These are phyloP conservation scores for Telenomus remus DNA, from an alignment of 1,140 invertebrate genomes.

Conservation along the genomic window DNA sequence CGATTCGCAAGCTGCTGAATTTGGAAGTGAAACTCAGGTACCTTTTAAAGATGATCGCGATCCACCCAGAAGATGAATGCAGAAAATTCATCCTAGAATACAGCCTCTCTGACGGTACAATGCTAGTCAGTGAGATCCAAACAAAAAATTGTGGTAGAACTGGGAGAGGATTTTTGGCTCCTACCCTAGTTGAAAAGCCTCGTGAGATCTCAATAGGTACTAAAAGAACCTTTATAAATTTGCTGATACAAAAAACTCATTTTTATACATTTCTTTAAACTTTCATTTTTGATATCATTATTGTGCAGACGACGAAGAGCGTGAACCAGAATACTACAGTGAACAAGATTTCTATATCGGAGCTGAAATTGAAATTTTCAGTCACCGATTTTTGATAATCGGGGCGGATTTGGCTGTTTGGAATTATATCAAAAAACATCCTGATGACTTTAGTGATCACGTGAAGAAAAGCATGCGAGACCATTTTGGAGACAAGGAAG, in stretches of 20 bases:
- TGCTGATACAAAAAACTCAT: too few relatives aligned
- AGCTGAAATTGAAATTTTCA: constrained; percentile 79
- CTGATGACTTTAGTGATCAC: constrained; percentile 80
- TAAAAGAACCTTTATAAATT: too few relatives aligned
- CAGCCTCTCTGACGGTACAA: constrained; percentile 78
- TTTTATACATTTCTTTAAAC: too few relatives aligned
- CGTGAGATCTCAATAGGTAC: not conserved
- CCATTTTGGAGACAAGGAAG: too few relatives aligned
- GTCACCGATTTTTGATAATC: constrained; percentile 81
- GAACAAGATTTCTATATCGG: constrained; percentile 83
- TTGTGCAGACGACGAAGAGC: constrained; percentile 22
- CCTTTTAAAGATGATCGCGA: constrained; percentile 79
- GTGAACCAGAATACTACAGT: constrained; percentile 75
- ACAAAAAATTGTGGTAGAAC: constrained; percentile 81
- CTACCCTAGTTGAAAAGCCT: constrained; percentile 82
- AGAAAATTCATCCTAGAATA: constrained; percentile 82
- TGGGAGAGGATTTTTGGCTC: constrained; percentile 83
- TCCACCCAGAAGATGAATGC: constrained; percentile 81
- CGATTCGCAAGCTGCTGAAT: constrained; percentile 80
- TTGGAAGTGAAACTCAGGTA: constrained; percentile 80
- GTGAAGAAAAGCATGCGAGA: constrained; percentile 79
- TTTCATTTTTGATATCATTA: constrained; percentile 6
- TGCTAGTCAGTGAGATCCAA: constrained; percentile 79
- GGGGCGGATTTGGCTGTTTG: constrained; percentile 83
- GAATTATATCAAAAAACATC: constrained; percentile 82